These are phyloP conservation scores for Sapajus apella DNA, from an alignment of 2,113 vertebrate species.

Conservation along the genomic window DNA sequence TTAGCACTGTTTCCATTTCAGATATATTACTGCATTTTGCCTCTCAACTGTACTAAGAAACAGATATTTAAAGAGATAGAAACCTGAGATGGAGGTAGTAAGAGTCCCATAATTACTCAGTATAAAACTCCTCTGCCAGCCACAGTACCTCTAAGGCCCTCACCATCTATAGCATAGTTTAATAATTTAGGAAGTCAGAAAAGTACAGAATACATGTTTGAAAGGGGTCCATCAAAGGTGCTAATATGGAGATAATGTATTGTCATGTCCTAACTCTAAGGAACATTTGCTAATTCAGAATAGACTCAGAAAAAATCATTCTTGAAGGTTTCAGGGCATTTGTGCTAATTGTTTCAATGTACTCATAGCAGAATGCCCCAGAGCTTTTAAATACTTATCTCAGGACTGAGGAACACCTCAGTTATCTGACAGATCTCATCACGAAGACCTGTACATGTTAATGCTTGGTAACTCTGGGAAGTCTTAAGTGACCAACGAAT, in stretches of 20 bases:
- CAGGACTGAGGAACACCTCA: background rate
- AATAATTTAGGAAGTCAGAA: background rate
- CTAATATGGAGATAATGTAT: background rate
- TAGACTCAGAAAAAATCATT: background rate
- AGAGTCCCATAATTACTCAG: background rate
- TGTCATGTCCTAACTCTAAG: background rate
- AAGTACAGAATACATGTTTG: background rate
- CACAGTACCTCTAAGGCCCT: background rate
- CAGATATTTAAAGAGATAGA: background rate
- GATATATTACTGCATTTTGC: background rate
- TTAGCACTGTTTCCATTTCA: background rate
- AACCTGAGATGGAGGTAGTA: background rate
- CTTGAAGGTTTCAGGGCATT: background rate
- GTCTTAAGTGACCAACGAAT: background rate
- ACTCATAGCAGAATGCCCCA: background rate
- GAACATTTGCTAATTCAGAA: conserved; percentile 8
- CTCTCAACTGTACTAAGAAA: background rate
- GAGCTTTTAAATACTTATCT: background rate
- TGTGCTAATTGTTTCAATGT: background rate
- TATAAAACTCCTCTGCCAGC: background rate
- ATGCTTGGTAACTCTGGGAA: background rate
- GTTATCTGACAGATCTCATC: background rate
- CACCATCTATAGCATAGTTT: background rate
- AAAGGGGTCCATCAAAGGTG: background rate
- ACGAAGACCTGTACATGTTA: background rate